Evolutionary conservation across 2,113 vertebrate species (phyloP).

Genomic region (Oncorhynchus tshawytscha): DNA sequence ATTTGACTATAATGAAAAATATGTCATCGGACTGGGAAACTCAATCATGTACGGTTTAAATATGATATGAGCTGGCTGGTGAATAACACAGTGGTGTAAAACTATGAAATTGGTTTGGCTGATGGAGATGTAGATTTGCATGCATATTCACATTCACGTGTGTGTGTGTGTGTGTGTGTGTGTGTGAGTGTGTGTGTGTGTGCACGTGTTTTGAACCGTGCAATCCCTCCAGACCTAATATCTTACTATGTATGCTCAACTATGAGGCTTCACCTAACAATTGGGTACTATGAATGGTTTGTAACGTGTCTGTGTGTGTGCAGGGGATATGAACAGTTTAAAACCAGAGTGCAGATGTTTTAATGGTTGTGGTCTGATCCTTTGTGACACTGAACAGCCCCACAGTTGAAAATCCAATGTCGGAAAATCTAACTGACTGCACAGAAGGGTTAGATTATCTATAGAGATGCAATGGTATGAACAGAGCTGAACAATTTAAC

Average conservation of each 20-base stretch:
- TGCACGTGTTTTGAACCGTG: constrained; percentile 6
- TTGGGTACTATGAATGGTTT: not conserved
- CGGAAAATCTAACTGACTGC: not conserved
- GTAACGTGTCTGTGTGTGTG: not conserved
- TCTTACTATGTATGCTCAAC: not conserved
- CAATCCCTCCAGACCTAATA: not conserved
- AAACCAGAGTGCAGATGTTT: too few species aligned
- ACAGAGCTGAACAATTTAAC: not conserved
- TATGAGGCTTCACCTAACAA: not conserved
- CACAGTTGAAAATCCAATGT: not conserved
- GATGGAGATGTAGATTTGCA: constrained; percentile 43
- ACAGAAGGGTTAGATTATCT: not conserved
- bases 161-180: constrained; percentile 49
- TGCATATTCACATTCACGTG: constrained; percentile 30
- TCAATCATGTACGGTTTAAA: constrained; percentile 65
- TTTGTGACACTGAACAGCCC: too few species aligned
- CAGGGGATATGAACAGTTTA: not conserved
- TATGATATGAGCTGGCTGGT: constrained; percentile 57
- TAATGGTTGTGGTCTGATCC: too few species aligned
- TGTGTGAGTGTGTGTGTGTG: constrained; percentile 57
- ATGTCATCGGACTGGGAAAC: constrained; percentile 58
- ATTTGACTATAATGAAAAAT: constrained; percentile 74
- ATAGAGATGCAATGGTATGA: not conserved
- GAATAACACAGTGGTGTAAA: constrained; percentile 46
- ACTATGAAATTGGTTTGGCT: constrained; percentile 55